Conservation (phyloP, 2,113 vertebrate genomes). For the Sapajus apella region DNA sequence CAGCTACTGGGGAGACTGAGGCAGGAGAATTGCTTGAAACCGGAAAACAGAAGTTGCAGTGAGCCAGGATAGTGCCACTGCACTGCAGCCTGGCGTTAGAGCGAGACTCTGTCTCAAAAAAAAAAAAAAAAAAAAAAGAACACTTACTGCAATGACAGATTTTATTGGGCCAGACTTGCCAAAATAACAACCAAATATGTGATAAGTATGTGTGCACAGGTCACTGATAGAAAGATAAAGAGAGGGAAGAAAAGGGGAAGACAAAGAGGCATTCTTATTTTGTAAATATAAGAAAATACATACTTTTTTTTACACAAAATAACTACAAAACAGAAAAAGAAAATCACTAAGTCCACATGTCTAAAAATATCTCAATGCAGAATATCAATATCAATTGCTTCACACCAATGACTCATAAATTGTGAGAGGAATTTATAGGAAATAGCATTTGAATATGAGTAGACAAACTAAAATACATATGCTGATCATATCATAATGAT, state of each 20-base stretch:
- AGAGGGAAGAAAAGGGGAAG: not conserved
- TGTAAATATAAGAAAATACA: not conserved
- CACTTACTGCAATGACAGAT: not conserved
- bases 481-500: not conserved
- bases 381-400: not conserved
- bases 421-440: not conserved
- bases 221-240: not conserved
- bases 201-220: not conserved
- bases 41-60: too few relatives aligned
- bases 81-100: too few relatives aligned
- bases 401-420: not conserved
- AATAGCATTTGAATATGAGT: not conserved
- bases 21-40: too few relatives aligned
- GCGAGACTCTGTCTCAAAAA: too few relatives aligned
- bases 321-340: not conserved
- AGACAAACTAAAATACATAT: not conserved
- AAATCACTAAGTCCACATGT: not conserved
- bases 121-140: not conserved
- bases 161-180: not conserved
- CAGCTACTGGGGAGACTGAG: too few relatives aligned
- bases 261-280: not conserved
- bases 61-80: too few relatives aligned
- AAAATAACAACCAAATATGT: not conserved
- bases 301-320: not conserved
- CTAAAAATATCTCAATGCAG: not conserved